Evolutionary conservation across 2,797 vertebrate species (phyloP), one percentile per base, ranked within the genome.

Genomic region (Coluber constrictor): DNA sequence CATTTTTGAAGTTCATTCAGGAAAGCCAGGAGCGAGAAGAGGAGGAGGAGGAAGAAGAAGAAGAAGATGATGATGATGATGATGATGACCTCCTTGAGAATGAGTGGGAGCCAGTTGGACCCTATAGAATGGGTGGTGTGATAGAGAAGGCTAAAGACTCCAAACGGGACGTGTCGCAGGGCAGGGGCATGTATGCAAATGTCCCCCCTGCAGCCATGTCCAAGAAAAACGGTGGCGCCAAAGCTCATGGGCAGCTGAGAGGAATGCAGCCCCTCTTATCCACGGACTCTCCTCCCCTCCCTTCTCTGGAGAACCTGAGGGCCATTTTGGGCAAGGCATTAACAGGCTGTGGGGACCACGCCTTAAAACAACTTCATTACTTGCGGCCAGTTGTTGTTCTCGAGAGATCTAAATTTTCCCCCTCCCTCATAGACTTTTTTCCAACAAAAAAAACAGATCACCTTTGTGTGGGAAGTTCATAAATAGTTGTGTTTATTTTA

Each of bases 331-430:
- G 99, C 97, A 99, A 98, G 97, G 99, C 99, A 83, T 97, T 99
- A 96, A 98, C 98, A 61, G 99, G 99, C 96, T 99, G 99, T 97
- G 99, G 99, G 94, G 99, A 99, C 97, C 98, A 99, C 97, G 99
- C 99, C 97, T 99, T 99, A 97, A 99, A 99, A 97, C 99, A 99
- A 97, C 98, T 99, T 94, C 99, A 99, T 98, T 99, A 99, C 97
- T 98, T 99, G 97, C 98, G 98, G 96, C 99, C 99, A n/a, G 99
- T 99, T 92, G 99, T 99, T 94, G 99, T 99, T 95, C 98, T 99
- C 91, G 99, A 99, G 97, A 98, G 99, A 97, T 98, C 99, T 12
- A 98, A 99, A 95, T 98, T 98, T 97, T 98, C 98, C 94, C 97
- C 98, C 89, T 97, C 98, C 87, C 97, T 99, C 96, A 98, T 99